These are phyloP conservation scores for Agonopterix subpropinquella DNA, from an alignment of 2,888 invertebrate genomes.

Conservation along the genomic window DNA sequence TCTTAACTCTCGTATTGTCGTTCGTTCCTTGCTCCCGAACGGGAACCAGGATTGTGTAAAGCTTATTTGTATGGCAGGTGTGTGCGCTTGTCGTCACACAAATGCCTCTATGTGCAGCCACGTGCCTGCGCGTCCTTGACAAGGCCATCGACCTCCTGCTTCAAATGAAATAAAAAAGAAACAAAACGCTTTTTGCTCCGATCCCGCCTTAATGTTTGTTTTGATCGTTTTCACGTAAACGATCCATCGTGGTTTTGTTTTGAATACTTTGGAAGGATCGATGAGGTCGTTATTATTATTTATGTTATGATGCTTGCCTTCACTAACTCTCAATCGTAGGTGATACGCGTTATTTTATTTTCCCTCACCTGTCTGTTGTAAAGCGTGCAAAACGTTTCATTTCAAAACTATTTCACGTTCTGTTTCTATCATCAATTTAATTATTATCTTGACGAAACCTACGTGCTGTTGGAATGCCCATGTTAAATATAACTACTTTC, in stretches of 20 bases:
- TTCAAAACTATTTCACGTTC: too few species aligned
- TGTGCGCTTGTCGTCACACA: constrained; percentile 38
- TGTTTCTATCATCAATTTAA: too few species aligned
- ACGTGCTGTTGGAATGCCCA: too few species aligned
- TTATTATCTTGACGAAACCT: too few species aligned
- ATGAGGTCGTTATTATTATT: constrained; percentile 46
- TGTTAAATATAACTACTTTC: too few species aligned
- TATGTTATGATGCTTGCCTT: constrained; percentile 29
- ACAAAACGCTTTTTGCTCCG: constrained; percentile 51
- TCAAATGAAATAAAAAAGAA: constrained; percentile 38
- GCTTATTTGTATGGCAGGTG: constrained; percentile 6
- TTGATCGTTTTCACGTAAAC: constrained; percentile 67
- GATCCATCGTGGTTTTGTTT: constrained; percentile 42
- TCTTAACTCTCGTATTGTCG: too few species aligned
- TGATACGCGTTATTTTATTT: too few species aligned
- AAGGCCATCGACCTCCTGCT: constrained; percentile 55
- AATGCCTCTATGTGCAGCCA: constrained; percentile 49
- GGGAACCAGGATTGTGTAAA: not conserved
- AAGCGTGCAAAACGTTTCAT: too few species aligned
- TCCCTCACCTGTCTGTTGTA: too few species aligned
- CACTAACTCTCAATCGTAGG: too few species aligned
- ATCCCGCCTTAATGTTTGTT: constrained; percentile 62
- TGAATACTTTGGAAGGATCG: constrained; percentile 37
- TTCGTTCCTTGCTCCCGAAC: not conserved
- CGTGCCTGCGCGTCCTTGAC: constrained; percentile 66